phyloP scores from a whole-genome alignment of 2,888 invertebrate genomes.

The Acleris emargana region DNA sequence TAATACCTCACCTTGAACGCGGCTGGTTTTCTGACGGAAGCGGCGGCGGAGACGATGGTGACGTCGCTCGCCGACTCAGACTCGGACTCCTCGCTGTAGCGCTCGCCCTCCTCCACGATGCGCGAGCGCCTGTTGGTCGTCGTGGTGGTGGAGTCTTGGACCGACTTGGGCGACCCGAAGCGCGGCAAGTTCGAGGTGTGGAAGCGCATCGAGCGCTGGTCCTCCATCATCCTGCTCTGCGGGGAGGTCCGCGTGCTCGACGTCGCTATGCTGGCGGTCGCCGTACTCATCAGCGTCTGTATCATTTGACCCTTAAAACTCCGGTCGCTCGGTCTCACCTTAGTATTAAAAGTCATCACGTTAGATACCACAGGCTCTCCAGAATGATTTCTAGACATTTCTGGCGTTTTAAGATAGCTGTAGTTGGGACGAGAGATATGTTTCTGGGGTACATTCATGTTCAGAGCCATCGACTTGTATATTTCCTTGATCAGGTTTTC shows the following conservation, averaged over 20 bases:
- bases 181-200: not conserved
- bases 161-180: not conserved
- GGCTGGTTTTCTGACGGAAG: conserved; percentile 22
- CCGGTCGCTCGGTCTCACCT: not conserved
- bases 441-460: conserved; percentile 54
- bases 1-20: conserved; percentile 1
- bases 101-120: not conserved
- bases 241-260: not conserved
- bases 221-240: not conserved
- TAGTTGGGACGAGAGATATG: conserved; percentile 52
- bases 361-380: conserved; percentile 8
- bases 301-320: not conserved
- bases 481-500: conserved; percentile 72
- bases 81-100: conserved; percentile 34
- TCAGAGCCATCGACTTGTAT: conserved; percentile 68
- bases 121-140: conserved; percentile 28
- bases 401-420: conserved; percentile 43
- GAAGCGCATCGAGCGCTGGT: not conserved
- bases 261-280: not conserved
- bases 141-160: not conserved
- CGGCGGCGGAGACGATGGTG: conserved; percentile 30
- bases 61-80: conserved; percentile 45
- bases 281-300: conserved; percentile 3
- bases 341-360: not conserved
- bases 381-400: not conserved